phyloP scores from a whole-genome alignment of 2,888 invertebrate genomes.

The Chesias legatella region DNA sequence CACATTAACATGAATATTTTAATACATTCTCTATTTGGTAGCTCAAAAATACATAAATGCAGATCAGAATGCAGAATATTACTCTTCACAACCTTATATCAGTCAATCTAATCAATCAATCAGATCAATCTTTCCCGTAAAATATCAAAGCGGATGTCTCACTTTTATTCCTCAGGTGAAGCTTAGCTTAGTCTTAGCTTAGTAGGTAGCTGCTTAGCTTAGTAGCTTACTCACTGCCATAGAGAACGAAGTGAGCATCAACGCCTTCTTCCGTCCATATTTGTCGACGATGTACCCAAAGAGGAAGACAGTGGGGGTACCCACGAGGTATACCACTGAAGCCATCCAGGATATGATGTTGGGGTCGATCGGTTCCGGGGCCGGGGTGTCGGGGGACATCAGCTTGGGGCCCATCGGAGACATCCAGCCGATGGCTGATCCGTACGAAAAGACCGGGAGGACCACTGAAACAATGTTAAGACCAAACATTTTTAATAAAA shows the following conservation, averaged over 20 bases:
- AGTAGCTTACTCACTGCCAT: slow-evolving; percentile 60
- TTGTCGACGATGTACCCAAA: slow-evolving; percentile 77
- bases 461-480: slow-evolving; percentile 73
- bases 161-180: too few relatives aligned
- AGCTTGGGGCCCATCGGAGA: slow-evolving; percentile 77
- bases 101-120: too few relatives aligned
- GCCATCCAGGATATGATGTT: slow-evolving; percentile 80
- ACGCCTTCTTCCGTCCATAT: slow-evolving; percentile 74
- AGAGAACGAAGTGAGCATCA: slow-evolving; percentile 63
- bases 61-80: too few relatives aligned
- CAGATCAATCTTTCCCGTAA: too few relatives aligned
- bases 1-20: too few relatives aligned
- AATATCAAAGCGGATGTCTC: too few relatives aligned
- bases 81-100: too few relatives aligned
- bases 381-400: slow-evolving; percentile 65
- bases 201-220: neutral
- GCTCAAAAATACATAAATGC: too few relatives aligned
- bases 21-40: too few relatives aligned
- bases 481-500: too few relatives aligned
- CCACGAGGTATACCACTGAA: slow-evolving; percentile 77
- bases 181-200: neutral
- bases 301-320: slow-evolving; percentile 74
- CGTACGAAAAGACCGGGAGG: slow-evolving; percentile 76
- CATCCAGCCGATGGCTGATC: slow-evolving; percentile 78
- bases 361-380: slow-evolving; percentile 59